These are phyloP conservation scores for Mantis religiosa DNA, from an alignment of 2,888 invertebrate genomes.

Conservation along the genomic window DNA sequence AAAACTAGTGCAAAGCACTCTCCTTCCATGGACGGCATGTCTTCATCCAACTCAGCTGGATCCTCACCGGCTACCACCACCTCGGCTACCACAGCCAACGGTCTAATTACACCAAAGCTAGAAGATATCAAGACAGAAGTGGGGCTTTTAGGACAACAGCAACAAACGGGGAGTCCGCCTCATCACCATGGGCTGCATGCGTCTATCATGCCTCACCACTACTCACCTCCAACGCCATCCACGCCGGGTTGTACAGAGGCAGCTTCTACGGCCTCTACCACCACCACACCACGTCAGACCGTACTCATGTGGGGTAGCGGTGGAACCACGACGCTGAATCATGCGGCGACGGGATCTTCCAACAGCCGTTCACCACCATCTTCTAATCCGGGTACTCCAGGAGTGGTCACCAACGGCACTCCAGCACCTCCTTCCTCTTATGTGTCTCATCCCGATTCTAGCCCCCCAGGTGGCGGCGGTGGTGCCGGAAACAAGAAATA, in stretches of 20 bases:
- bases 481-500: constrained; percentile 26
- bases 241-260: not conserved
- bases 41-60: constrained; percentile 51
- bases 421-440: constrained; percentile 32
- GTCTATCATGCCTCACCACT: constrained; percentile 23
- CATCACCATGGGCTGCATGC: constrained; percentile 26
- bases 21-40: constrained; percentile 50
- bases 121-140: constrained; percentile 56
- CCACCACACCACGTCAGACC: constrained; percentile 75
- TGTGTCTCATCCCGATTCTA: constrained; percentile 15
- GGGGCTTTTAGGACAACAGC: constrained; percentile 36
- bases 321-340: constrained; percentile 34
- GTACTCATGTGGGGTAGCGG: constrained; percentile 85
- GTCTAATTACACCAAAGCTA: constrained; percentile 56
- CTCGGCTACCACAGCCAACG: constrained; percentile 38
- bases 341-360: constrained; percentile 25
- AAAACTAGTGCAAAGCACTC: constrained; percentile 39
- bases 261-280: constrained; percentile 36
- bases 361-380: constrained; percentile 30
- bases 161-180: constrained; percentile 25
- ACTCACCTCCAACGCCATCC: constrained; percentile 31
- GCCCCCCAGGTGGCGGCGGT: not conserved
- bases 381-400: constrained; percentile 29
- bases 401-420: constrained; percentile 26
- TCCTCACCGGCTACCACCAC: constrained; percentile 54